A percentile compares a stretch with the other conserved stretches of the same genome.
Conservation (phyloP, 2,113 vertebrate genomes). For the Chloropsis hardwickii region DNA sequence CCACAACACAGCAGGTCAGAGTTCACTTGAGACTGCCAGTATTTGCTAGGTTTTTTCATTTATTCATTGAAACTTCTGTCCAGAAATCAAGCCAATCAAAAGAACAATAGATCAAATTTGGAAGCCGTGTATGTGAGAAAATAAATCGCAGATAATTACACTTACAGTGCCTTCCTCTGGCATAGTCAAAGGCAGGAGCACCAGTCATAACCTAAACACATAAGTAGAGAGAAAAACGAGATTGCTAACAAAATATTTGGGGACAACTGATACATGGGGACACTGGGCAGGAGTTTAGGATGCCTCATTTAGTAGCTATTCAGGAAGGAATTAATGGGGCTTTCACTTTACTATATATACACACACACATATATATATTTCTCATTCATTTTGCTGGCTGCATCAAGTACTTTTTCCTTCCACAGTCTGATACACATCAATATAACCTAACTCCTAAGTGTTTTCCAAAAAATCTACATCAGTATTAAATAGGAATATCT, state of each 20-base stretch:
- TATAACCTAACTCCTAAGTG: not conserved
- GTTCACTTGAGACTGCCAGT: not conserved
- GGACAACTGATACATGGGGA: not conserved
- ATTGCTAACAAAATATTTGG: not conserved
- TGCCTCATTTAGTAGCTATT: not conserved
- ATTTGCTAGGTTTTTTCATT: not conserved
- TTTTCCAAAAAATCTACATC: not conserved
- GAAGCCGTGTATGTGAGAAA: not conserved
- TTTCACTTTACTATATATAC: not conserved
- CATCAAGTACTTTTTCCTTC: not conserved
- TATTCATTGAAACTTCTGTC: not conserved
- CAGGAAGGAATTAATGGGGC: not conserved
- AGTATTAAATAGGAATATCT: not conserved
- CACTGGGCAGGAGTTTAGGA: not conserved
- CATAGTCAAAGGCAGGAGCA: not conserved
- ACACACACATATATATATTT: not conserved
- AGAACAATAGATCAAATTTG: not conserved
- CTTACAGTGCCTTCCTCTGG: not conserved
- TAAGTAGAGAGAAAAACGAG: not conserved
- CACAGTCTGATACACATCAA: not conserved
- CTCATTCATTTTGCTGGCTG: not conserved
- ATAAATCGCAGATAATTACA: not conserved
- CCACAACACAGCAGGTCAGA: not conserved
- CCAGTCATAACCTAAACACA: not conserved
- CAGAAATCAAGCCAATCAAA: constrained; percentile 2